These are phyloP conservation scores for Andrena haemorrhoa DNA, from an alignment of 2,888 invertebrate species.

Conservation along the genomic window DNA sequence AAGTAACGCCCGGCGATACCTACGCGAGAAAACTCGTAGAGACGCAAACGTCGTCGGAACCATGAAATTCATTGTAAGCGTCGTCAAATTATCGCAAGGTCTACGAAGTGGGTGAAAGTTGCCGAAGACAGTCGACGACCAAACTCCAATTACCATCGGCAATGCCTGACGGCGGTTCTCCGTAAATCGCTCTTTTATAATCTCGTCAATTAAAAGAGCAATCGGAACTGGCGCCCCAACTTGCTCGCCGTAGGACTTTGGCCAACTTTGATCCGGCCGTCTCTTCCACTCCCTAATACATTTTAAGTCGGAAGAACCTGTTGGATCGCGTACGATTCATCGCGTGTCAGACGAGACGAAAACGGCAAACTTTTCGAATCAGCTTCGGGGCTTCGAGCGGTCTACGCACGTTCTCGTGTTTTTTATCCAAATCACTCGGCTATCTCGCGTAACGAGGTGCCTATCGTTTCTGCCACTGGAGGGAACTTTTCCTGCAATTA, in stretches of 20 bases:
- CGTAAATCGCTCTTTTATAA: constrained; percentile 61
- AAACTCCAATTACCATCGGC: constrained; percentile 68
- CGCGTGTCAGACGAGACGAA: constrained; percentile 29
- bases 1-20: too few species aligned
- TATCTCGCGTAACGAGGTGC: neutral
- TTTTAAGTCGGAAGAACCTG: constrained; percentile 53
- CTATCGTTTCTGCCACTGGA: neutral
- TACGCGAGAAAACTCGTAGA: too few species aligned
- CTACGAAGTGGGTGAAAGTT: constrained; percentile 63
- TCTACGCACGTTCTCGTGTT: constrained; percentile 18
- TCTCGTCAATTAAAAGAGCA: constrained; percentile 70
- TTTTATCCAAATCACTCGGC: neutral
- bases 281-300: constrained; percentile 43
- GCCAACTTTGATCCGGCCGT: constrained; percentile 62
- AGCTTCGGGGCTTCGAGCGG: constrained; percentile 9
- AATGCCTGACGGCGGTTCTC: constrained; percentile 30
- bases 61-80: constrained; percentile 23
- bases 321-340: constrained; percentile 54
- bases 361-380: constrained; percentile 33
- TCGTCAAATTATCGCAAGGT: constrained; percentile 42
- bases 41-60: neutral
- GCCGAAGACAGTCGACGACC: constrained; percentile 49
- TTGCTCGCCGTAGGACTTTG: constrained; percentile 49
- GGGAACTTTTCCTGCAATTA: constrained; percentile 7
- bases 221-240: constrained; percentile 57